These are phyloP conservation scores for Platycnemis pennipes DNA, from an alignment of 2,888 invertebrate genomes.

Conservation along the genomic window DNA sequence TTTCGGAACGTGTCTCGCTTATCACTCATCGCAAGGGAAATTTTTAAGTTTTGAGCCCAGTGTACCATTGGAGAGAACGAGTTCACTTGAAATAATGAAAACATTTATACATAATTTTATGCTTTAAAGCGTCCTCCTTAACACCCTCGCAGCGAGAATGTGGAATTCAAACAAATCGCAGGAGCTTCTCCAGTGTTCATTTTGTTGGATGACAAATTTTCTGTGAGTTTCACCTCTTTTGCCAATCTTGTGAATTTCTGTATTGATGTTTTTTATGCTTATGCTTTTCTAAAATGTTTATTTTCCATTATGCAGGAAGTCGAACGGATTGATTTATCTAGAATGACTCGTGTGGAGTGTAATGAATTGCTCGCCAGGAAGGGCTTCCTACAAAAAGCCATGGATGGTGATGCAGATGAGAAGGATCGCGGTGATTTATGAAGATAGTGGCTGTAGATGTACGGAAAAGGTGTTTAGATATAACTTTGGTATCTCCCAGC, in stretches of 20 bases:
- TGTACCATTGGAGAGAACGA: no score
- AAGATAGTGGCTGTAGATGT: conserved; percentile 40
- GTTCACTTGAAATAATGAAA: no score
- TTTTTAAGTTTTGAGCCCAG: no score
- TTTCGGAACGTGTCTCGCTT: no score
- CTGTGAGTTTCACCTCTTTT: conserved; percentile 75
- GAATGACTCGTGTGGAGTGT: conserved; percentile 83
- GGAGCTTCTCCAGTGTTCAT: conserved; percentile 85
- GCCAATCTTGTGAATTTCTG: conserved; percentile 55
- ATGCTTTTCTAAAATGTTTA: neutral
- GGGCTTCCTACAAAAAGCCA: conserved; percentile 81
- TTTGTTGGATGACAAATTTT: conserved; percentile 81
- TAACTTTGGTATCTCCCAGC: conserved; percentile 66
- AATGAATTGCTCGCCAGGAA: conserved; percentile 83
- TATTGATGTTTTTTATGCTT: neutral
- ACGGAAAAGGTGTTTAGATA: conserved; percentile 27
- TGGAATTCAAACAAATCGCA: conserved; percentile 85
- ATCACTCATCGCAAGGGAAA: no score
- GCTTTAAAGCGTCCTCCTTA: conserved; percentile 68
- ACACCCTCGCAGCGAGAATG: conserved; percentile 77
- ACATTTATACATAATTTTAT: no score
- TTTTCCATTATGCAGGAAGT: conserved; percentile 79
- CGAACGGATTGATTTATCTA: conserved; percentile 83
- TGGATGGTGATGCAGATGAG: neutral
- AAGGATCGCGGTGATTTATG: conserved; percentile 55